Conservation (phyloP, 2,888 invertebrate species). For the Dryocosmus kuriphilus region DNA sequence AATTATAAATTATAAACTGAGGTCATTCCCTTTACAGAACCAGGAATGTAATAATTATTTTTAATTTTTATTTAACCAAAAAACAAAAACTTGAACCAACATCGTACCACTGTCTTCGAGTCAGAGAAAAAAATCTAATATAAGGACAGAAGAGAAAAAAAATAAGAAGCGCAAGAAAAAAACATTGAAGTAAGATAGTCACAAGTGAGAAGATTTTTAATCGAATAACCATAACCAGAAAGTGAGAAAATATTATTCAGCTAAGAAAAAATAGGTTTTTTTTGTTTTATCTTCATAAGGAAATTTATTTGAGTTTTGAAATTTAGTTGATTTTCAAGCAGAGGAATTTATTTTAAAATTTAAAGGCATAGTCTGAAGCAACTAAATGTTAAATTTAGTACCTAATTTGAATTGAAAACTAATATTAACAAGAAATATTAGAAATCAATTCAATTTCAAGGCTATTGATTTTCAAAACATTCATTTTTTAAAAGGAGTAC, state of each 20-base stretch:
- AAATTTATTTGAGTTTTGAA: too few relatives aligned
- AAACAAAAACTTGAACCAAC: neutral
- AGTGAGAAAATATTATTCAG: neutral
- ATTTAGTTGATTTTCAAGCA: too few relatives aligned
- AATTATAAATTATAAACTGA: neutral
- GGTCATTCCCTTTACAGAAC: neutral
- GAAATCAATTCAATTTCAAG: too few relatives aligned
- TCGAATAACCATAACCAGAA: neutral
- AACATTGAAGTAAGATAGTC: neutral
- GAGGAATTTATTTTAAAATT: too few relatives aligned
- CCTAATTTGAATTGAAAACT: too few relatives aligned
- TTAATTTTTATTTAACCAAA: conserved; percentile 17
- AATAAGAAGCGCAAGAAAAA: neutral
- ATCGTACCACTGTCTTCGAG: conserved; percentile 26
- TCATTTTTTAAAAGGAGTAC: too few relatives aligned
- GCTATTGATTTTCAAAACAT: too few relatives aligned
- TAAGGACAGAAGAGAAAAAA: neutral
- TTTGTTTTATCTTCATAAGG: too few relatives aligned
- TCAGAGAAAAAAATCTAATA: neutral
- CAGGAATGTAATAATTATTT: neutral
- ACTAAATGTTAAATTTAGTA: too few relatives aligned
- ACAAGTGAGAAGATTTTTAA: neutral
- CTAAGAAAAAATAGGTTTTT: neutral
- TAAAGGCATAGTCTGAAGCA: too few relatives aligned
- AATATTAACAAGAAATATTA: too few relatives aligned